Base-by-base conservation (phyloP, 1,140 invertebrate genomes). In the Bombus pyrosoma region DNA sequence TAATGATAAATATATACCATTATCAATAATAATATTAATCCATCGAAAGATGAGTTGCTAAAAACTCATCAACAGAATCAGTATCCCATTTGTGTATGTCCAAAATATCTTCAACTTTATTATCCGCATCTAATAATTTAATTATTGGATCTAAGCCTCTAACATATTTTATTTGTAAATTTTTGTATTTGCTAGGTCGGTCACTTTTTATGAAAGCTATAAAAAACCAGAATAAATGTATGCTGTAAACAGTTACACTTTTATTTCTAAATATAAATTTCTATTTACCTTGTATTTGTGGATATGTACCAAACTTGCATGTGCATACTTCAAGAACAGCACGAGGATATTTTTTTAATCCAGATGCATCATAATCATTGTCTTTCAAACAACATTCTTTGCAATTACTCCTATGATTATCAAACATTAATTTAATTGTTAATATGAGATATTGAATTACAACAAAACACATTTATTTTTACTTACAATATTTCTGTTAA, bases 71-170 rank as follows among this genome's bases (percentile, higher is more conserved):
- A 1, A 99, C 97, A 22, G 98, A 98, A 93, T 99, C 98, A 12
- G 98, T 99, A 94, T 99, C 98, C 99, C 98, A 99, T 94, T 99
- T 99, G 89, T 99, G 98, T 93, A 99, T 99, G 64, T 98, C 98
- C 8, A 99, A 96, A 72, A 97, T 97, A 93, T 98, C 98, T 94
- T 97, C 96, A 28, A 98, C 96, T 93, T 97, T 97, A 43, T 97
- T 97, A 92, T 97, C 97, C 77, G 96, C 97, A 93, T 99, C 97
- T 85, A 98, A 96, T 41, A 99, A 94, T 93, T 98, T 98, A 62
- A 99, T 98, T 73, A 98, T 97, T 8, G 99, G 99, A 95, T 99
- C 98, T 72, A 98, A 95, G 39, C 98, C 98, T 83, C 98, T 96
- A 0, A 98, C 97, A 93, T 99, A 99, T 92, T 97, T 97, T 72